Percentiles rank a stretch among this genome's conserved stretches.
phyloP scores from a whole-genome alignment of 1,140 invertebrate genomes.

The Drosophila sp. region DNA sequence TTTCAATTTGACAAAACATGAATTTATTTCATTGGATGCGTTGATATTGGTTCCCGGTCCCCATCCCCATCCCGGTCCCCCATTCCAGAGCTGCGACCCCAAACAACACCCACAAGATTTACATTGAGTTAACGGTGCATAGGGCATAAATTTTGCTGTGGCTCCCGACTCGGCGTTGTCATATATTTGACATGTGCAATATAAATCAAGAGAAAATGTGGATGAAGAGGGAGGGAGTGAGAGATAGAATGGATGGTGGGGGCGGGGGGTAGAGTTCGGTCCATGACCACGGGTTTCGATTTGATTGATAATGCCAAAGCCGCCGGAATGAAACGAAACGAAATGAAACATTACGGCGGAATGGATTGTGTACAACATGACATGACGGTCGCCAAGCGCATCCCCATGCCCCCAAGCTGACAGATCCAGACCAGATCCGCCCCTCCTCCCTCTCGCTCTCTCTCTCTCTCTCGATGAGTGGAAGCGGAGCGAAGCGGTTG shows the following conservation, averaged over 20 bases:
- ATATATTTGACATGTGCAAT: slow-evolving; percentile 74
- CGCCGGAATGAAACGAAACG: slow-evolving; percentile 55
- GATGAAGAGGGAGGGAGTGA: neutral
- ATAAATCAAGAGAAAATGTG: slow-evolving; percentile 72
- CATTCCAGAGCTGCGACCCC: slow-evolving; percentile 1
- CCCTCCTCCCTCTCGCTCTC: neutral
- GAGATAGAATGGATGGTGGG: neutral
- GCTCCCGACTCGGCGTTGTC: slow-evolving; percentile 54
- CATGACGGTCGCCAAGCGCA: slow-evolving; percentile 66
- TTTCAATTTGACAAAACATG: slow-evolving; percentile 64
- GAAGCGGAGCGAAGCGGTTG: slow-evolving; percentile 66
- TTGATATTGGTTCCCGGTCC: slow-evolving; percentile 22
- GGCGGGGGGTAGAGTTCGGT: neutral
- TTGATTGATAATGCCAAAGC: slow-evolving; percentile 75
- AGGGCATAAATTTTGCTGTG: slow-evolving; percentile 64
- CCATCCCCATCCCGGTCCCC: neutral
- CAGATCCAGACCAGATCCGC: slow-evolving; percentile 24
- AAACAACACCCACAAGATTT: slow-evolving; percentile 47
- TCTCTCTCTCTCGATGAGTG: neutral
- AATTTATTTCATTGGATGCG: slow-evolving; percentile 60
- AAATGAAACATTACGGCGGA: slow-evolving; percentile 79
- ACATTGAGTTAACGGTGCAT: slow-evolving; percentile 65
- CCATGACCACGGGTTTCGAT: slow-evolving; percentile 36
- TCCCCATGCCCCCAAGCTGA: slow-evolving; percentile 43
- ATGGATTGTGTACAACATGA: slow-evolving; percentile 73